A percentile compares a stretch with the other conserved stretches of the same genome.
These are phyloP conservation scores for Luehdorfia chinensis DNA, from an alignment of 1,140 invertebrate species.

Conservation along the genomic window DNA sequence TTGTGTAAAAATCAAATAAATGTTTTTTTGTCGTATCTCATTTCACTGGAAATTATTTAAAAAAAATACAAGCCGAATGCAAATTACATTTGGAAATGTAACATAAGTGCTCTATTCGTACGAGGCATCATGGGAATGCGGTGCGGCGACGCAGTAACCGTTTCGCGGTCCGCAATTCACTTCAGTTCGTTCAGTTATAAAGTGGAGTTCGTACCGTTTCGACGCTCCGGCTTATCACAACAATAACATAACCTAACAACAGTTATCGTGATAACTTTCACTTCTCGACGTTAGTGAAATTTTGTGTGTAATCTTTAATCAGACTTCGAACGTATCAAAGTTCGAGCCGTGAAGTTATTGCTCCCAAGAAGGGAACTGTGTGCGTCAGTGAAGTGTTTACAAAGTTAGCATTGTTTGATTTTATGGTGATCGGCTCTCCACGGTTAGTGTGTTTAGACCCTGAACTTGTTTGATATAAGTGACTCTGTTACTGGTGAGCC, in stretches of 20 bases:
- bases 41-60: no score
- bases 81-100: no score
- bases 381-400: slow-evolving; percentile 52
- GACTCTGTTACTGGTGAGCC: slow-evolving; percentile 38
- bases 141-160: slow-evolving; percentile 20
- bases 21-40: no score
- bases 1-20: no score
- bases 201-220: slow-evolving; percentile 38
- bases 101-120: no score
- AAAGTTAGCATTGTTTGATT: slow-evolving; percentile 58
- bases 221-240: slow-evolving; percentile 38
- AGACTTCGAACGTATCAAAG: slow-evolving; percentile 3
- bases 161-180: slow-evolving; percentile 45
- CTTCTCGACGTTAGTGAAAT: slow-evolving; percentile 20
- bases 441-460: slow-evolving; percentile 43
- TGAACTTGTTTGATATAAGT: slow-evolving; percentile 55
- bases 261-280: slow-evolving; percentile 43
- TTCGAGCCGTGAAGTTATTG: slow-evolving; percentile 18
- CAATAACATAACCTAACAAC: slow-evolving; percentile 52
- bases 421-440: slow-evolving; percentile 37
- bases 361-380: slow-evolving; percentile 28
- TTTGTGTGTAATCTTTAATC: slow-evolving; percentile 14
- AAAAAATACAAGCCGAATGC: no score
- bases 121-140: no score
- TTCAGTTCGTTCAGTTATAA: slow-evolving; percentile 50